These are phyloP conservation scores for Rynchops niger DNA, from an alignment of 2,113 vertebrate species.

Conservation along the genomic window DNA sequence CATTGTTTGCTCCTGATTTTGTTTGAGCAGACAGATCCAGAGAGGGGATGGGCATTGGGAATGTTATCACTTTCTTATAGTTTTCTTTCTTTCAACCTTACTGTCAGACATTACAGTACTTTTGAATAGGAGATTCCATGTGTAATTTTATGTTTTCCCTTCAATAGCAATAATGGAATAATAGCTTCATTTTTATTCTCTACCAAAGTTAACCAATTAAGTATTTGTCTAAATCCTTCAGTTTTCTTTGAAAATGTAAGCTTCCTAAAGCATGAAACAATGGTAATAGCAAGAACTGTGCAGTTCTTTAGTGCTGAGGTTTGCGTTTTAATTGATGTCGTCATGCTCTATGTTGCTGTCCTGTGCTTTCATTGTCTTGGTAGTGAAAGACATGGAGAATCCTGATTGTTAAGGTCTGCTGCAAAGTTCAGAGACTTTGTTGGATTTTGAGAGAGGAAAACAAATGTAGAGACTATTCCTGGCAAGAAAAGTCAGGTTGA, in stretches of 20 bases:
- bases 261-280: not conserved
- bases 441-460: not conserved
- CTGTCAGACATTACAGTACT: not conserved
- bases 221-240: not conserved
- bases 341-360: not conserved
- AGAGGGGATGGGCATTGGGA: not conserved
- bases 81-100: not conserved
- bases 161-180: not conserved
- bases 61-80: not conserved
- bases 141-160: not conserved
- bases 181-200: not conserved
- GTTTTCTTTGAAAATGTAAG: not conserved
- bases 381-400: not conserved
- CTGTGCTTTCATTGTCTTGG: not conserved
- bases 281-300: not conserved
- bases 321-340: not conserved
- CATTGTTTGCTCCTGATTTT: not conserved
- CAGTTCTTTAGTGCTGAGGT: not conserved
- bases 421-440: not conserved
- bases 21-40: not conserved
- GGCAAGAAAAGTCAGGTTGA: not conserved
- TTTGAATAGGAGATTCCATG: not conserved
- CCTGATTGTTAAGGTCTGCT: not conserved
- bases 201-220: not conserved
- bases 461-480: not conserved